phyloP scores from a whole-genome alignment of 2,888 invertebrate genomes.

The Elgonia sp. region DNA sequence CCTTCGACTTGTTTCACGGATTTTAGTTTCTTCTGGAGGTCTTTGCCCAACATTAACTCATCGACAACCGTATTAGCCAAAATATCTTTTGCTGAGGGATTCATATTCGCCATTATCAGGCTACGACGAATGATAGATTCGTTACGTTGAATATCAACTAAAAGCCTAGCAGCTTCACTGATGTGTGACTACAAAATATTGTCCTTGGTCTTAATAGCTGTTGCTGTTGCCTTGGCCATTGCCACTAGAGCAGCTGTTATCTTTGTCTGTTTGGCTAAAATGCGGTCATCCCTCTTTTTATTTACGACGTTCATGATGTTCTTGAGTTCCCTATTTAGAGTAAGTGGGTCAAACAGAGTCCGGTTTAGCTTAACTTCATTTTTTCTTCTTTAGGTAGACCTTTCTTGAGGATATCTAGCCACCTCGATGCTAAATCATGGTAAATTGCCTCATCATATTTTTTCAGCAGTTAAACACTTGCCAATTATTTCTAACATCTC shows the following conservation, averaged over 20 bases:
- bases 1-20: no score
- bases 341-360: not conserved
- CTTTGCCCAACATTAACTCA: slow-evolving; percentile 21
- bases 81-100: slow-evolving; percentile 10
- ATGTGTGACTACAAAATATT: not conserved
- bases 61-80: not conserved
- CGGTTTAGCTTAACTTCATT: not conserved
- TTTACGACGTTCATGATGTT: not conserved
- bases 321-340: not conserved
- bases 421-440: not conserved
- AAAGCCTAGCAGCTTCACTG: not conserved
- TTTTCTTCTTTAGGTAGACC: not conserved
- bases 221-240: not conserved
- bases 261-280: slow-evolving; percentile 1
- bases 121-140: slow-evolving; percentile 18
- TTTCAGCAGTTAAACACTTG: not conserved
- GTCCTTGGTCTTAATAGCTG: not conserved
- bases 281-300: slow-evolving; percentile 1
- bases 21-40: not conserved
- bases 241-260: not conserved
- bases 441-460: not conserved
- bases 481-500: not conserved
- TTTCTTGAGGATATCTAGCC: not conserved
- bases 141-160: slow-evolving; percentile 35
- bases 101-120: slow-evolving; percentile 32